phyloP scores from a whole-genome alignment of 2,888 invertebrate genomes.

The Amblyteles armatorius region DNA sequence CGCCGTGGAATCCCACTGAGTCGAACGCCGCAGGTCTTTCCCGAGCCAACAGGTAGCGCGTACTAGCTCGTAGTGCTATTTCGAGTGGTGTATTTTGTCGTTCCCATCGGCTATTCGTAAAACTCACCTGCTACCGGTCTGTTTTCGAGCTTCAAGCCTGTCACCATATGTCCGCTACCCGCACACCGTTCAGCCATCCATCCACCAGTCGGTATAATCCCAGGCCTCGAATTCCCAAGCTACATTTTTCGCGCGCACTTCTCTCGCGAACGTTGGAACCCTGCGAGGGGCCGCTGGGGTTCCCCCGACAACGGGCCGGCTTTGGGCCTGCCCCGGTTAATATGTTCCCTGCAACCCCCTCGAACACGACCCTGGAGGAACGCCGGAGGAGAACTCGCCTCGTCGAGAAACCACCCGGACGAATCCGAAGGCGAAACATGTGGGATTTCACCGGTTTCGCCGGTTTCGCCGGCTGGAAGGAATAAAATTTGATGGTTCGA shows the following conservation, averaged over 20 bases:
- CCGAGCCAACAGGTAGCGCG: slow-evolving; percentile 44
- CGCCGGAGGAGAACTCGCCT: too few species aligned
- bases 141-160: slow-evolving; percentile 65
- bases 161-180: slow-evolving; percentile 74
- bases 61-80: not conserved
- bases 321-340: slow-evolving; percentile 28
- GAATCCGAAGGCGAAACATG: slow-evolving; percentile 38
- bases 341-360: not conserved
- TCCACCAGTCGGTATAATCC: slow-evolving; percentile 48
- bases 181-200: slow-evolving; percentile 26
- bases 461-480: not conserved
- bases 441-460: slow-evolving; percentile 46
- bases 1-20: not conserved
- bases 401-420: slow-evolving; percentile 13
- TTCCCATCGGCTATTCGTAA: slow-evolving; percentile 78
- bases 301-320: slow-evolving; percentile 10
- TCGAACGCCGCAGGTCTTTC: slow-evolving; percentile 42
- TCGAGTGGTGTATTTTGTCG: slow-evolving; percentile 62
- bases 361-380: not conserved
- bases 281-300: not conserved
- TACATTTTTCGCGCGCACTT: slow-evolving; percentile 1
- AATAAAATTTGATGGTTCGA: slow-evolving; percentile 5
- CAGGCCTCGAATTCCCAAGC: slow-evolving; percentile 26
- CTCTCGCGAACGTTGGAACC: slow-evolving; percentile 8
- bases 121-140: slow-evolving; percentile 82